phyloP scores from a whole-genome alignment of 2,797 vertebrate species.

The Benthosema pterotum region DNA sequence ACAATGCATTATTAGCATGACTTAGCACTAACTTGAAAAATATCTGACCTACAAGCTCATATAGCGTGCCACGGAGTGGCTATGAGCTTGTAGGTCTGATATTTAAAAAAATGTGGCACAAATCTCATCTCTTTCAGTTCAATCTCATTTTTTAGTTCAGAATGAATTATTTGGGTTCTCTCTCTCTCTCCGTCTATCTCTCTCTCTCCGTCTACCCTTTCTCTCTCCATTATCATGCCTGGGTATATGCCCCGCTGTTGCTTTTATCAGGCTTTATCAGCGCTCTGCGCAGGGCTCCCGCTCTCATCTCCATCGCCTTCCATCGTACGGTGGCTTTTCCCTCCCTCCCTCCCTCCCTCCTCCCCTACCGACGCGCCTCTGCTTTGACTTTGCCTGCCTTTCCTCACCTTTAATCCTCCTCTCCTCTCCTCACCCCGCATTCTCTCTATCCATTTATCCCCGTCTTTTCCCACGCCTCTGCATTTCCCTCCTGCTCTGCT shows the following conservation, averaged over 20 bases:
- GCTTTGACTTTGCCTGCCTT: conserved; percentile 20
- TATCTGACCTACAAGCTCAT: too few relatives aligned
- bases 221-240: background rate
- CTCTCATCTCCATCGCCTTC: conserved; percentile 7
- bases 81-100: too few relatives aligned
- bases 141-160: too few relatives aligned
- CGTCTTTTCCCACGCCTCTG: conserved; percentile 13
- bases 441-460: background rate
- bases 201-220: too few relatives aligned
- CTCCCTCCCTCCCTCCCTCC: too few relatives aligned
- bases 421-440: background rate
- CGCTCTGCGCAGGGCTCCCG: background rate
- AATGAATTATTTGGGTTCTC: too few relatives aligned
- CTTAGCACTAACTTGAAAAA: too few relatives aligned
- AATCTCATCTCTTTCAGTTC: too few relatives aligned
- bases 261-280: background rate
- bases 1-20: too few relatives aligned
- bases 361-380: background rate
- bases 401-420: background rate
- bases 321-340: too few relatives aligned
- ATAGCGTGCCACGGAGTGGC: too few relatives aligned
- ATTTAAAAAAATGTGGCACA: too few relatives aligned
- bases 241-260: background rate
- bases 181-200: background rate
- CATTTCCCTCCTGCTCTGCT: background rate